Evolutionary conservation across 2,113 vertebrate species (phyloP).

Genomic region (Hassar affinis): DNA sequence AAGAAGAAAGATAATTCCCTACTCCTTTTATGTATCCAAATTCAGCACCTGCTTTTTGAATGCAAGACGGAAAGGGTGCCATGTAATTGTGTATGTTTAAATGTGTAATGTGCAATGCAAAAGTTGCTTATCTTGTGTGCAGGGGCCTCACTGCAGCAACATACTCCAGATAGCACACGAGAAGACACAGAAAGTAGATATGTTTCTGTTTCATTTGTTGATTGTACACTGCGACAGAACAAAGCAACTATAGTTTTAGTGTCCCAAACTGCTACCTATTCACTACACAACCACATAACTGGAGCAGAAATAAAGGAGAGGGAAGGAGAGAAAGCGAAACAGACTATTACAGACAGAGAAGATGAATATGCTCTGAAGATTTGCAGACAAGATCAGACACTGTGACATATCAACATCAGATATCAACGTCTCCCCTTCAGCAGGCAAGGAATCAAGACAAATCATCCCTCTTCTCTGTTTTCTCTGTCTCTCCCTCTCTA

Average conservation of each 20-base stretch:
- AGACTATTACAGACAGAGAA: not conserved
- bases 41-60: not conserved
- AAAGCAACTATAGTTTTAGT: conserved; percentile 14
- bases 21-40: not conserved
- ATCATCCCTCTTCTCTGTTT: conserved; percentile 24
- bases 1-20: not conserved
- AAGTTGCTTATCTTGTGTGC: conserved; percentile 29
- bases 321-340: not conserved
- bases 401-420: conserved; percentile 34
- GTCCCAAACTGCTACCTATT: not conserved
- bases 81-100: not conserved
- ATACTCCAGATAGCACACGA: not conserved
- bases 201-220: conserved; percentile 1
- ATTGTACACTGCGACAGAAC: conserved; percentile 4
- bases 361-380: conserved; percentile 29
- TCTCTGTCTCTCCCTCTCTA: not conserved
- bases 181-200: not conserved
- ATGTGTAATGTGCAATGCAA: not conserved
- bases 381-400: conserved; percentile 26
- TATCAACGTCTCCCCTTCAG: conserved; percentile 13
- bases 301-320: not conserved
- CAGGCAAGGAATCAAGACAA: conserved; percentile 26
- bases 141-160: conserved; percentile 1
- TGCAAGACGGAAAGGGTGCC: not conserved
- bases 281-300: conserved; percentile 10